phyloP scores from a whole-genome alignment of 2,888 invertebrate genomes.

The Odontomyia ornata region DNA sequence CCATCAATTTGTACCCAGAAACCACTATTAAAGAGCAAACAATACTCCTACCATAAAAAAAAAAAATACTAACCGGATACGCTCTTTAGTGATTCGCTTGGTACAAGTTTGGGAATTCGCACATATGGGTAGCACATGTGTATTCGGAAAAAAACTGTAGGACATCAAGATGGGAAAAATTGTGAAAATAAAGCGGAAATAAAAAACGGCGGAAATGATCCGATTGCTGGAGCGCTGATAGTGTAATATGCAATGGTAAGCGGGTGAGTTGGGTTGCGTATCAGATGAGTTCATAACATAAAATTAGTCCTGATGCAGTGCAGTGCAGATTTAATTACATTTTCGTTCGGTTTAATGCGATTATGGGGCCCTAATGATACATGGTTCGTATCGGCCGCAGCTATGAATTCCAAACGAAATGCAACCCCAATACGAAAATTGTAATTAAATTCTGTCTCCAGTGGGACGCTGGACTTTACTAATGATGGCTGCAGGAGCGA shows the following conservation, averaged over 20 bases:
- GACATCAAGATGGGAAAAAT: not conserved
- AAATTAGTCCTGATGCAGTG: slow-evolving; percentile 45
- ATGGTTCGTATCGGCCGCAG: slow-evolving; percentile 42
- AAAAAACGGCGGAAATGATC: slow-evolving; percentile 41
- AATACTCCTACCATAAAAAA: slow-evolving; percentile 9
- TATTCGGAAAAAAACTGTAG: not conserved
- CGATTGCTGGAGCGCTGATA: slow-evolving; percentile 7
- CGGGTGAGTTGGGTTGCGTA: not conserved
- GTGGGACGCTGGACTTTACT: slow-evolving; percentile 35
- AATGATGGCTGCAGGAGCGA: slow-evolving; percentile 32
- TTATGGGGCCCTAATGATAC: slow-evolving; percentile 46
- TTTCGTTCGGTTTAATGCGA: slow-evolving; percentile 49
- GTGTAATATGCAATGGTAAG: not conserved
- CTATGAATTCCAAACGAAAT: slow-evolving; percentile 45
- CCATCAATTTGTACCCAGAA: slow-evolving; percentile 13
- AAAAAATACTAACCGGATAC: slow-evolving; percentile 15
- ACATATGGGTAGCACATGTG: not conserved
- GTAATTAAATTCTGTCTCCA: slow-evolving; percentile 48
- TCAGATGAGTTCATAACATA: slow-evolving; percentile 40
- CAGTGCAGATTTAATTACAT: slow-evolving; percentile 50
- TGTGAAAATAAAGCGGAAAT: slow-evolving; percentile 30
- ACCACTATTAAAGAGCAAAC: slow-evolving; percentile 12
- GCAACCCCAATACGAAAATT: slow-evolving; percentile 44
- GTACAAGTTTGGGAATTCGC: not conserved
- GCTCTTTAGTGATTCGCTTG: not conserved